Evolutionary conservation across 2,797 vertebrate genomes (phyloP), one percentile per base, ranked within the genome.

Genomic region (Tenualosa thibaudeaui): DNA sequence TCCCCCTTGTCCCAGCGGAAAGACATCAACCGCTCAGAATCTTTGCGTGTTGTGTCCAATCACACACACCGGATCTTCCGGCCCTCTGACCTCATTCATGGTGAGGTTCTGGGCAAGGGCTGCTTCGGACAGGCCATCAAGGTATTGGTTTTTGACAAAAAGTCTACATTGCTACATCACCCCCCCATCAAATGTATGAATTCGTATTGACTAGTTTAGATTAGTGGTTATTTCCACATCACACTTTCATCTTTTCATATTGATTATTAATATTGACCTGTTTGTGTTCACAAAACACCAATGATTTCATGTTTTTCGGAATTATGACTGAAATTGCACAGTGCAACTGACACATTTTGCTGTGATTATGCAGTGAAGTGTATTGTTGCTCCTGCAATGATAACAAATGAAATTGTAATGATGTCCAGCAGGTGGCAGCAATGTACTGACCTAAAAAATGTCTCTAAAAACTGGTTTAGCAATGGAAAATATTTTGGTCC

Each of bases 91-190:
- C 97, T 99, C 86, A 99, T 99, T 92, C 98, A 98, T 0, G 98
- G 98, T 50, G 98, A 99, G 89, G 98, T 99, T 90, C 91, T 99
- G 78, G 98, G 98, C 53, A 98, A 97, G 83, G 98, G 98, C 90
- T 99, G 97, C 94, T 99, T 99, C 0, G 98, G 98, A 53, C 98
- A 98, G 89, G 98, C 98, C 90, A 99, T 99, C 91, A 99, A 99
- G 98, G 98, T 99, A 92, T 0, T 46, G 2, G 19, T 49, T 13
- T 1, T 51, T 51, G 50, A 22, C 22, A 46, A 22, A 78, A 37
- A 43, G 15, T 75, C 68, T 15, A 19, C 15, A 43, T 12, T 75
- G 31, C 15, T 5, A 40, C 37, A 78, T 78, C 37, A 78, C 37
- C 4, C 13, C 13, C 22, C 6, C 7, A 9, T 46, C 40, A 46